phyloP scores from a whole-genome alignment of 1,140 invertebrate species.

The Ips typographus region DNA sequence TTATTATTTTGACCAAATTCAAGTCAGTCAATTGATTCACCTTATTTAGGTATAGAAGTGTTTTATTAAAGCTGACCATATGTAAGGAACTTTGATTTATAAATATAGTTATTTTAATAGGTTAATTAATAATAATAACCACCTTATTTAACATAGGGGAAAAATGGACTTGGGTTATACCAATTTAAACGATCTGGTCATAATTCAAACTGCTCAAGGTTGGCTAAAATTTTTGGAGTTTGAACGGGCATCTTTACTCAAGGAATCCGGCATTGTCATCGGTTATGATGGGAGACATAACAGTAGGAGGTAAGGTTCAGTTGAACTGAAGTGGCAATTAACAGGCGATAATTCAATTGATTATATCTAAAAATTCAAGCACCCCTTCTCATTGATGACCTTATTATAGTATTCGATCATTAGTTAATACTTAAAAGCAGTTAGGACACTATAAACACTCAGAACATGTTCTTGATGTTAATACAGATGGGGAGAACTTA shows the following conservation, averaged over 20 bases:
- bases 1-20: neutral
- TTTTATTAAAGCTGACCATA: too few relatives aligned
- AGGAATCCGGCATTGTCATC: slow-evolving; percentile 76
- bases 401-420: too few relatives aligned
- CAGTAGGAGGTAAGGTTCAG: slow-evolving; percentile 70
- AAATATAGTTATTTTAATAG: slow-evolving; percentile 3
- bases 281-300: slow-evolving; percentile 97
- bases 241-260: slow-evolving; percentile 55
- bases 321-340: too few relatives aligned
- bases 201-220: slow-evolving; percentile 97
- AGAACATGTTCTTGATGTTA: too few relatives aligned
- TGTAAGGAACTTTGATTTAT: too few relatives aligned
- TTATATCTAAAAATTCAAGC: too few relatives aligned
- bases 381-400: too few relatives aligned
- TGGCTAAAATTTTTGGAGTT: slow-evolving; percentile 76
- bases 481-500: slow-evolving; percentile 85
- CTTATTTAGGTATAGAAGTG: too few relatives aligned
- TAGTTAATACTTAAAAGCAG: too few relatives aligned
- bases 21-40: too few relatives aligned
- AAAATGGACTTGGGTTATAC: slow-evolving; percentile 91
- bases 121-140: neutral
- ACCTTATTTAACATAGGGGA: slow-evolving; percentile 57
- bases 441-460: too few relatives aligned
- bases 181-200: slow-evolving; percentile 96
- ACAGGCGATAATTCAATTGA: too few relatives aligned